A percentile compares a stretch with the other conserved stretches of the same genome.
Conservation (phyloP, 2,888 invertebrate species). For the Macrosoma leucophasiata region DNA sequence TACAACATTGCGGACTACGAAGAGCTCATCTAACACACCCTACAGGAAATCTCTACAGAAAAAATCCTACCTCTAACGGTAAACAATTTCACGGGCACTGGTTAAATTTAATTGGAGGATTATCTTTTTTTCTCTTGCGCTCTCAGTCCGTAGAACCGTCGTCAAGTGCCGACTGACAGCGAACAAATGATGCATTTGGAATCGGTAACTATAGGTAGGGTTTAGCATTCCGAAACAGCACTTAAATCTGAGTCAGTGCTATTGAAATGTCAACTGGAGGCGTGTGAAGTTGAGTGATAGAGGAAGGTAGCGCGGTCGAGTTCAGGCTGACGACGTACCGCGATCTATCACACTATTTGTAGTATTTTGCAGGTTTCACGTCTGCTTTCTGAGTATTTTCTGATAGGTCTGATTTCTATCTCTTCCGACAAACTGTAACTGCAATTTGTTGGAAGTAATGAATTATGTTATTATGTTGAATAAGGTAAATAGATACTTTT, state of each 20-base stretch:
- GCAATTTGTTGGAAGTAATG: too few species aligned
- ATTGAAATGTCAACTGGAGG: conserved; percentile 28
- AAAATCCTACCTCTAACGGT: conserved; percentile 52
- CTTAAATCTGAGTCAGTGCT: conserved; percentile 21
- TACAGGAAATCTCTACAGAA: conserved; percentile 2
- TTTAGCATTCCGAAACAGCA: conserved; percentile 25
- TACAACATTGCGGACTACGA: too few species aligned
- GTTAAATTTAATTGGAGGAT: conserved; percentile 68
- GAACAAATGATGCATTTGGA: conserved; percentile 62
- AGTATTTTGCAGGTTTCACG: too few species aligned
- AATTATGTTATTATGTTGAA: too few species aligned
- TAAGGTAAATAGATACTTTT: too few species aligned
- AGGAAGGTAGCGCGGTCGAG: conserved; percentile 17
- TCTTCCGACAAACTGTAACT: too few species aligned
- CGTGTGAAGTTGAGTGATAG: conserved; percentile 27
- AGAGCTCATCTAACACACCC: conserved; percentile 6
- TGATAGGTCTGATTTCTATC: too few species aligned
- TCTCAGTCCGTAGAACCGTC: conserved; percentile 45
- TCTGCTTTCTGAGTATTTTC: too few species aligned
- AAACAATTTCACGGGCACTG: conserved; percentile 70
- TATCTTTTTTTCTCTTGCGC: conserved; percentile 58
- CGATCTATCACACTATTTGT: conserved; percentile 13
- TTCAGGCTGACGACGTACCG: conserved; percentile 13
- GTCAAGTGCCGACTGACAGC: conserved; percentile 58
- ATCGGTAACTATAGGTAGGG: conserved; percentile 30